Evolutionary conservation across 2,888 invertebrate genomes (phyloP).

Genomic region (Monochamus alternatus): DNA sequence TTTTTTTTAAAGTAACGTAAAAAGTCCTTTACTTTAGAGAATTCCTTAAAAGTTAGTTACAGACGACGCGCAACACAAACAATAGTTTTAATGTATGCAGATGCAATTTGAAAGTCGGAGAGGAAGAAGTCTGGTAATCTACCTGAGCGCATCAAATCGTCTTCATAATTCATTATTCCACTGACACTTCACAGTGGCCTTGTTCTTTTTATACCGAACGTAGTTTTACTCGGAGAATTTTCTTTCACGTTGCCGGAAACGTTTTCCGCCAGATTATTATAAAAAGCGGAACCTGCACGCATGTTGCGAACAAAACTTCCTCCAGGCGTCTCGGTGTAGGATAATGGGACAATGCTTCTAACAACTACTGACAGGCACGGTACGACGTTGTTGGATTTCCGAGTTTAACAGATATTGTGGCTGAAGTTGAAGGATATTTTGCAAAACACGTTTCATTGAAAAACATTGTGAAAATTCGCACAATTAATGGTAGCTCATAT

Average conservation of each 20-base stretch:
- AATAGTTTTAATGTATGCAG: constrained; percentile 18
- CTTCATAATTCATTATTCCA: constrained; percentile 23
- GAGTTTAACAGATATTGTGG: too few relatives aligned
- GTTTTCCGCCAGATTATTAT: constrained; percentile 12
- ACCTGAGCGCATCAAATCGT: not conserved
- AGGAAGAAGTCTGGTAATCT: constrained; percentile 6
- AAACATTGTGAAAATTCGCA: too few relatives aligned
- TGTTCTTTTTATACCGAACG: not conserved
- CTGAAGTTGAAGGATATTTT: too few relatives aligned
- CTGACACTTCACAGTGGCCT: not conserved
- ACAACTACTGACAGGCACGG: not conserved
- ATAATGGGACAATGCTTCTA: constrained; percentile 2
- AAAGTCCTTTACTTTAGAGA: not conserved
- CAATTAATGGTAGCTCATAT: too few relatives aligned
- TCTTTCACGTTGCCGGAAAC: constrained; percentile 11
- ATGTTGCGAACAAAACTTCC: constrained; percentile 9
- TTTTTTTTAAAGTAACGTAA: not conserved
- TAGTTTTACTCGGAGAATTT: not conserved
- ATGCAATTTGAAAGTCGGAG: constrained; percentile 10
- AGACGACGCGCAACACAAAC: constrained; percentile 2
- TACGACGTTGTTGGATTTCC: too few relatives aligned
- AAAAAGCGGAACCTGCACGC: not conserved
- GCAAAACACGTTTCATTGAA: too few relatives aligned
- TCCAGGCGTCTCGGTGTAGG: not conserved
- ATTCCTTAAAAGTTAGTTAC: constrained; percentile 1